Conservation (phyloP, 2,113 vertebrate species). For the Menura novaehollandiae region DNA sequence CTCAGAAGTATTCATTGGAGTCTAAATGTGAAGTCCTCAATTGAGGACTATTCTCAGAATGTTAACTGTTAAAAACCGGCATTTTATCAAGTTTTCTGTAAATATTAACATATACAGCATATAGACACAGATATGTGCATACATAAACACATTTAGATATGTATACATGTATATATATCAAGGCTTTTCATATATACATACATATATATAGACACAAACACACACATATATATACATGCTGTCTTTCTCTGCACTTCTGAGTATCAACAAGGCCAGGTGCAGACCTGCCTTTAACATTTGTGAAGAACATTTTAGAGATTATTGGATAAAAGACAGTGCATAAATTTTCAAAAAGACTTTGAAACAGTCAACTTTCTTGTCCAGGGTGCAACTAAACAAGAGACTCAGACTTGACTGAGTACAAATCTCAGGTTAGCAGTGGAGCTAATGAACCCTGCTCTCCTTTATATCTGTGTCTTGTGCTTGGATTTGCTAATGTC, state of each 20-base stretch:
- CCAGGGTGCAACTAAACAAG: background rate
- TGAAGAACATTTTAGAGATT: background rate
- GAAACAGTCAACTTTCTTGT: conserved; percentile 17
- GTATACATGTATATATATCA: background rate
- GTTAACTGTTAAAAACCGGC: background rate
- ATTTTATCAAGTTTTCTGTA: background rate
- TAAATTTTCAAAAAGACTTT: background rate
- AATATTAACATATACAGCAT: background rate
- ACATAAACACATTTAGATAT: background rate
- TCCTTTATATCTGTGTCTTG: background rate
- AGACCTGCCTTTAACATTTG: background rate
- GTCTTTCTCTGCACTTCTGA: background rate
- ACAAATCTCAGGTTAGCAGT: background rate
- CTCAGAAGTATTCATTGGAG: background rate
- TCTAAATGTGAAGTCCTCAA: background rate
- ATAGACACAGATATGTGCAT: background rate
- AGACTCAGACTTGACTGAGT: background rate
- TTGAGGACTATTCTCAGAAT: background rate
- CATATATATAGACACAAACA: background rate
- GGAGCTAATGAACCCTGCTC: background rate
- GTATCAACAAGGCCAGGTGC: background rate
- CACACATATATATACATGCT: accelerated
- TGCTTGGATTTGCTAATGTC: background rate
- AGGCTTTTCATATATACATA: background rate
- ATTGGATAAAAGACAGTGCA: background rate